Evolutionary conservation across 2,888 invertebrate species (phyloP), one percentile per base, ranked within the genome.

Genomic region (Ypsolopha scabrella): DNA sequence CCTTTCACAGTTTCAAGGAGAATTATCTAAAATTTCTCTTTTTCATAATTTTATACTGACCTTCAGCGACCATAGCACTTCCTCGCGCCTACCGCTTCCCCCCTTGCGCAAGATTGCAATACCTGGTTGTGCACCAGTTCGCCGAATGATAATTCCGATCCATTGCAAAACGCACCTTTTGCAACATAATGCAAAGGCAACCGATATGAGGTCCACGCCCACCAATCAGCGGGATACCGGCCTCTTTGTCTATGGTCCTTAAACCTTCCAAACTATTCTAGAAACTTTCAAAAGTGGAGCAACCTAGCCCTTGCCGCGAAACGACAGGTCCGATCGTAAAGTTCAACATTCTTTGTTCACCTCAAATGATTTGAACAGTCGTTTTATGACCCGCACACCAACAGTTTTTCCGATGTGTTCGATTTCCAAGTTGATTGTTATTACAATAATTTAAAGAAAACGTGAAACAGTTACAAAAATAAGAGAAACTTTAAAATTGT

Each of bases 91-190:
- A 68, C 70, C 59, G 68, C 72, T 76, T 80, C 77, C 80, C 75
- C 71, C 63, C 56, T 80, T 73, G 61, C 57, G 72, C 72, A 78
- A 75, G 65, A 50, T 36, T 68, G 78, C 77, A 79, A 72, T 67
- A 64, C 60, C 60, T 63, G 64, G 81, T 79, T 82, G 76, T 85
- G 85, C 85, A 86, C 85, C 69, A 83, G 76, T 85, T 83, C 75
- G 70, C 65, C 68, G 73, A 76, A 81, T 82, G 81, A 85, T 86
- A 83, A 85, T 86, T 81, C 81, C 78, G 63, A 81, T 75, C 70
- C 68, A 61, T 86, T 86, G 82, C 85, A 75, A 81, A 74, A 82
- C 64, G 57, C 53, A 57, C 56, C 57, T 71, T 71, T 79, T 75
- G 81, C 78, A 76, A 77, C 69, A 72, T 72, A 79, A 77, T 77